These are phyloP conservation scores for Cephus spinipes DNA, from an alignment of 2,888 invertebrate genomes.

Conservation along the genomic window DNA sequence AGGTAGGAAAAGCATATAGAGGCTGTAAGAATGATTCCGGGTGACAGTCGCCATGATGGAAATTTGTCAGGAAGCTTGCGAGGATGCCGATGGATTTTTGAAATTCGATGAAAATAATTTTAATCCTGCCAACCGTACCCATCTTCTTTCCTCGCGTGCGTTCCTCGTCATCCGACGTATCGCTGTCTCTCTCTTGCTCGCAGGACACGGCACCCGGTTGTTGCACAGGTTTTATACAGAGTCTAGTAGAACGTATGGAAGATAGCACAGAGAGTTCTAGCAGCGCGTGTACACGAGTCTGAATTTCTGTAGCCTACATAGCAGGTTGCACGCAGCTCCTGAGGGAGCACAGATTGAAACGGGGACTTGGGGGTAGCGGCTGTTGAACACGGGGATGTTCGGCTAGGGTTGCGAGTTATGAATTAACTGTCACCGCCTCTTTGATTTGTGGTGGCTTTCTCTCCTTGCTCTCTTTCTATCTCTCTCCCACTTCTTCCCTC, in stretches of 20 bases:
- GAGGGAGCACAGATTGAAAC: constrained; percentile 47
- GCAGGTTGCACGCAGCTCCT: constrained; percentile 41
- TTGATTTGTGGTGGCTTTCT: constrained; percentile 49
- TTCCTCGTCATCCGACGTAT: neutral
- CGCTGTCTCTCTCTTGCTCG: neutral
- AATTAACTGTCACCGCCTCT: constrained; percentile 55
- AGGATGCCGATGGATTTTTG: neutral
- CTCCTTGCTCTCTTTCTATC: constrained; percentile 15
- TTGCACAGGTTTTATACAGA: neutral
- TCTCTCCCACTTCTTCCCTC: neutral
- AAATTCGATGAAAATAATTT: neutral
- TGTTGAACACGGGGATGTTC: constrained; percentile 20
- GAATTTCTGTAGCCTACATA: neutral
- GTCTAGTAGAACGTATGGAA: neutral
- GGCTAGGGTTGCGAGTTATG: constrained; percentile 48
- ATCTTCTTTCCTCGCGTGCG: neutral
- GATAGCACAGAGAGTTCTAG: neutral
- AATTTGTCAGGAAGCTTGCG: neutral
- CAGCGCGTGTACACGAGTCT: neutral
- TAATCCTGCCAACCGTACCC: neutral
- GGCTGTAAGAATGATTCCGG: neutral
- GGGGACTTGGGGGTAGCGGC: constrained; percentile 23
- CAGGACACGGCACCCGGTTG: neutral
- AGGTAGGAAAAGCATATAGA: neutral
- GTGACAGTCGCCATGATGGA: neutral